Base-by-base conservation (phyloP, 2,888 invertebrate genomes). In the Biston betularia region DNA sequence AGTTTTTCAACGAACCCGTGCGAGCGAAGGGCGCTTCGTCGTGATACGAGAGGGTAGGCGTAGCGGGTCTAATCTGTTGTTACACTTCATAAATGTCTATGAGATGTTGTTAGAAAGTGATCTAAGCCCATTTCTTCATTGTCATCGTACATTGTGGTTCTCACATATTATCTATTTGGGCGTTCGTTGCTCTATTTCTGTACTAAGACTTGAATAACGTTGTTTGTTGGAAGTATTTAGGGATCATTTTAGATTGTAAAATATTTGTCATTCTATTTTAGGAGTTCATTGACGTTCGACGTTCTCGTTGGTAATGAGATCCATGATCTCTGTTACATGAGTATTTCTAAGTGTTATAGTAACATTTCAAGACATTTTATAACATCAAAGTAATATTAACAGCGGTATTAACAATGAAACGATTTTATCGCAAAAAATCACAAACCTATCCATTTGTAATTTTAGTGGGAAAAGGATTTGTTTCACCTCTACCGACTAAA, bases 191-290 rank as follows among this genome's bases (percentile, higher is more conserved):
- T 84, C 79, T 84, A 80, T 80, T 82, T 84, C 83, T 86, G 76
- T 81, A 77, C 79, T 84, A 85, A 89, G 88, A 89, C 84, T 85
- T 86, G 79, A 83, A 80, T 85, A 86, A 86, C 77, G 88, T 90
- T 89, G 89, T 89, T 86, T 89, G 89, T 90, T 92, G 81, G 89
- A 85, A 82, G 75, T 87, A 85, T 86, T 85, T 87, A 85, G 83
- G 81, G 76, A 82, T 79, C 81, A 81, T 84, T 82, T 83, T 85
- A 85, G 84, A 80, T 56, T 69, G 71, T 68, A 71, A 73, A 73
- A 75, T 70, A 75, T 78, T 79, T 74, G 72, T 78, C 79, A 70
- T 77, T 78, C 68, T 73, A 82, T 77, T 76, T 75, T 75, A 79
- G 74, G 64, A 50, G 63, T 71, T 68, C 66, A 68, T 70, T 69